Base-by-base conservation (phyloP, 2,797 vertebrate genomes). In the Manis crassicaudata region DNA sequence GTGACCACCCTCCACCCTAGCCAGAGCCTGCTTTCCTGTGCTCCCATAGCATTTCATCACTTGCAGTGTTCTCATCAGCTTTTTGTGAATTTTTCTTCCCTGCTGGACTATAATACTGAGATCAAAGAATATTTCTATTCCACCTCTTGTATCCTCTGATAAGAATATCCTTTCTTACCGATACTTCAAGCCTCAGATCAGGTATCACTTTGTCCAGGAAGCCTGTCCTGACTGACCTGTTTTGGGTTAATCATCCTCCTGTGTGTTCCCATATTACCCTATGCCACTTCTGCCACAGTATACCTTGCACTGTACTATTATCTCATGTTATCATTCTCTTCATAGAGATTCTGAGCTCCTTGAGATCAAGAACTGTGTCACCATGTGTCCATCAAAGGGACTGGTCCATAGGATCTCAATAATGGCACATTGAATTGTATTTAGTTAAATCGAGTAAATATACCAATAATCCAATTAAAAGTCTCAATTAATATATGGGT, bases 301-400 rank as follows among this genome's bases (percentile, higher is more conserved):
- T 79, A 18, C 68, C 5, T 79, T 52, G 35, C 18, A 13, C 18
- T 63, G 14, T 68, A 29, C 92, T 86, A 86, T 60, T 92, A 52
- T 89, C 54, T 62, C 46, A 20, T 81, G 75, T 89, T 86, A 90
- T 46, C 40, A 86, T 80, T 89, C 82, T 86, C 79, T 92, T 23
- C 58, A 35, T 65, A 54, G 85, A 76, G 40, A 43, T 25, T 77
- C 62, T 60, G 32, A 88, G 56, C n/a, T 56, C 6, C 40, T 58
- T 80, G 29, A 79, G 17, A 8, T 60, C 65, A 84, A 40, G 12
- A 54, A 88, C 50, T 58, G 3, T 79, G 35, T 90, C 65, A 27
- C 1, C 56, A 88, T 37, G 54, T 80, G 73, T 83, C 79, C 77
- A 87, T 12, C 65, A 92, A 80, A 94, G 46, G 27, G 14, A 82